Evolutionary conservation across 1,140 invertebrate genomes (phyloP).

Genomic region (Laupala kohalensis): DNA sequence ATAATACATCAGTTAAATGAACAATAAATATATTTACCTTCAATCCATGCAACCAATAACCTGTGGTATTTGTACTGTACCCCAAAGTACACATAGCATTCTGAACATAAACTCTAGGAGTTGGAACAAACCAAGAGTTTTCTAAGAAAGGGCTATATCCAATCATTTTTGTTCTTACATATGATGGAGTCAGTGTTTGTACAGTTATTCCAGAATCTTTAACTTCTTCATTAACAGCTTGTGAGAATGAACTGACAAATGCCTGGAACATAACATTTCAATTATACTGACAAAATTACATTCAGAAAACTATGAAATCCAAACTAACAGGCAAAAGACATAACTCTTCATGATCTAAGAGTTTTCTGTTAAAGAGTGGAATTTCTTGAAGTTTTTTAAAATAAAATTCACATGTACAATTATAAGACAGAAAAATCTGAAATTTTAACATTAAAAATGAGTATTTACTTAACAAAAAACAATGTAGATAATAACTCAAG

Average conservation of each 20-base stretch:
- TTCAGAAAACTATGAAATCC: too few species aligned
- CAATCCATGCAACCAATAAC: neutral
- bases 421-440: too few species aligned
- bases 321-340: too few species aligned
- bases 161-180: neutral
- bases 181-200: neutral
- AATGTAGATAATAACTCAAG: too few species aligned
- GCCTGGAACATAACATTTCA: neutral
- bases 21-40: neutral
- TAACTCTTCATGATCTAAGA: too few species aligned
- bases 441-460: too few species aligned
- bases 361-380: too few species aligned
- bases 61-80: neutral
- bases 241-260: neutral
- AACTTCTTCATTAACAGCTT: neutral
- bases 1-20: neutral
- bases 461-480: too few species aligned
- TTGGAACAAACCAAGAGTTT: neutral
- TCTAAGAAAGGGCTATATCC: neutral
- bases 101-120: neutral
- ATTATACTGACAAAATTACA: too few species aligned
- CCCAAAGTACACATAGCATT: neutral
- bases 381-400: too few species aligned
- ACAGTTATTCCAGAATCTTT: neutral
- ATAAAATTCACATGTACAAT: too few species aligned